A percentile compares a stretch with the other conserved stretches of the same genome.
phyloP scores from a whole-genome alignment of 1,140 invertebrate genomes.

The Drosophila mojavensis region DNA sequence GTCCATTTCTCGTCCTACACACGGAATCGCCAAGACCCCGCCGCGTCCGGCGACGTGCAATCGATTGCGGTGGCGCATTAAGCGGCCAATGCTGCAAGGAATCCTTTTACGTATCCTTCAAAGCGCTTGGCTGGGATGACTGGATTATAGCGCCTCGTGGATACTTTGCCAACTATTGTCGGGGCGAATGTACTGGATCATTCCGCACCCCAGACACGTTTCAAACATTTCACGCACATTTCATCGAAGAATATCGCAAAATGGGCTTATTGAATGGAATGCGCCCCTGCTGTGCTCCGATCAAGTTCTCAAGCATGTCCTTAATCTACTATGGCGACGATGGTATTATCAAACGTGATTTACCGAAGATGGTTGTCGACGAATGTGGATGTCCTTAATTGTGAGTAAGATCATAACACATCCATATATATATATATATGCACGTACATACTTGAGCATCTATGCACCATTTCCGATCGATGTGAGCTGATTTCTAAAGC shows the following conservation, averaged over 20 bases:
- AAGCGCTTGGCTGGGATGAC: slow-evolving; percentile 96
- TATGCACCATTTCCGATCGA: too few species aligned
- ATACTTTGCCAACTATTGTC: slow-evolving; percentile 97
- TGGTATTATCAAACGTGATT: slow-evolving; percentile 96
- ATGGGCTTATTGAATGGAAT: slow-evolving; percentile 90
- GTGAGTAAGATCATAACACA: not conserved
- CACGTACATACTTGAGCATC: too few species aligned
- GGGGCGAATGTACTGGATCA: slow-evolving; percentile 91
- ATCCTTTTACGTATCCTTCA: slow-evolving; percentile 95
- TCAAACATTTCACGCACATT: slow-evolving; percentile 94
- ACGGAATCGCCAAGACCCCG: slow-evolving; percentile 87
- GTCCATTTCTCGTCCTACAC: slow-evolving; percentile 93
- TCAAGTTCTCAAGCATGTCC: slow-evolving; percentile 96
- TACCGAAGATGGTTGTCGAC: slow-evolving; percentile 98
- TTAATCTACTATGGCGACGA: slow-evolving; percentile 96
- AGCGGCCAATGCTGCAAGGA: slow-evolving; percentile 95
- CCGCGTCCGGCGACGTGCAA: slow-evolving; percentile 90
- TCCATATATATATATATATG: not conserved
- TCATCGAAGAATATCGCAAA: slow-evolving; percentile 94
- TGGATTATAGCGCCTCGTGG: slow-evolving; percentile 96
- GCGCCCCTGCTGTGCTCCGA: slow-evolving; percentile 96
- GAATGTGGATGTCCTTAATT: slow-evolving; percentile 96
- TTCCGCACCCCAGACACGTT: slow-evolving; percentile 93
- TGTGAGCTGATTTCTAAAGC: not conserved
- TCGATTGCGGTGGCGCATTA: slow-evolving; percentile 91